Evolutionary conservation across 2,797 vertebrate species (phyloP).

Genomic region (Psittacula echo): DNA sequence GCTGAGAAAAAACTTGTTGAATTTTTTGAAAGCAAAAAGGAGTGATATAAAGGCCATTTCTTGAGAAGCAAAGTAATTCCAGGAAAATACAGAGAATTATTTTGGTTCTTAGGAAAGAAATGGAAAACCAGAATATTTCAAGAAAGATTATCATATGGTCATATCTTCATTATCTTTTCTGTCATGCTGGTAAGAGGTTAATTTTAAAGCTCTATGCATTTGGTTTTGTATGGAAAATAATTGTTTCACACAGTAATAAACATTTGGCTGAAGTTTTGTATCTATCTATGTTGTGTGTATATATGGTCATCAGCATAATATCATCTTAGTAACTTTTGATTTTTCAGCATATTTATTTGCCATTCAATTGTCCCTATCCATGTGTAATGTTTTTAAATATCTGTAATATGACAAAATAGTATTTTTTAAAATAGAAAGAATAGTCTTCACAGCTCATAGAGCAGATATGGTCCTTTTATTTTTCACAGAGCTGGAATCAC

Average conservation of each 20-base stretch:
- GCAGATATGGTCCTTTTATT: background rate
- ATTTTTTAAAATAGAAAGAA: background rate
- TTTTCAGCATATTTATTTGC: background rate
- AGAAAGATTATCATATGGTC: background rate
- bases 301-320: rapidly evolving
- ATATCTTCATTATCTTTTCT: background rate
- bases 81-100: background rate
- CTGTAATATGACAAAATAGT: background rate
- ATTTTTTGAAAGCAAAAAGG: background rate
- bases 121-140: background rate
- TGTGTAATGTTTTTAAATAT: background rate
- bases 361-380: background rate
- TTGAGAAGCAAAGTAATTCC: background rate
- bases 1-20: background rate
- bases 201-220: background rate
- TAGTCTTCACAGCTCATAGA: background rate
- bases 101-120: background rate
- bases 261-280: background rate
- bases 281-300: background rate
- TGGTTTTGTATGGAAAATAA: background rate
- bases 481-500: background rate
- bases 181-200: background rate
- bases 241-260: background rate
- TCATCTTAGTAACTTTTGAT: background rate
- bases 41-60: background rate